phyloP scores from a whole-genome alignment of 2,888 invertebrate genomes.

The Agrenia bidenticulata region DNA sequence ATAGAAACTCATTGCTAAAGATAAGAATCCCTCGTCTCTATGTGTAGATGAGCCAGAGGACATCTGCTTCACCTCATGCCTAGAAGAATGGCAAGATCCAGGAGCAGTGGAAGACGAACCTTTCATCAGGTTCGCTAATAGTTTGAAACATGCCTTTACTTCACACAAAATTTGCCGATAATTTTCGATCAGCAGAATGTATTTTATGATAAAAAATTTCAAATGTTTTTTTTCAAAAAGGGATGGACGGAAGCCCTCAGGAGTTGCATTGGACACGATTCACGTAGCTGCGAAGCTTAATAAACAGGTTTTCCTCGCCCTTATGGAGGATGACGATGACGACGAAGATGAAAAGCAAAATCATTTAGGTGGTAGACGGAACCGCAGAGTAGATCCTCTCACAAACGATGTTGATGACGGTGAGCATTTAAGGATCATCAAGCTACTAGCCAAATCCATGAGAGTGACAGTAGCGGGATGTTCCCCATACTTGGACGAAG shows the following conservation, averaged over 20 bases:
- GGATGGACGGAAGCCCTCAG: neutral
- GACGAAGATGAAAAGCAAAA: conserved; percentile 1
- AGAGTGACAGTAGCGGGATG: conserved; percentile 22
- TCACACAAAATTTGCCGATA: too few relatives aligned
- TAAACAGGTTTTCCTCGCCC: neutral
- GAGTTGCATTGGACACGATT: neutral
- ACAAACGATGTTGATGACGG: conserved; percentile 4
- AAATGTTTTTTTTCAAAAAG: too few relatives aligned
- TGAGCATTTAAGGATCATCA: conserved; percentile 10
- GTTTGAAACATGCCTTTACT: too few relatives aligned
- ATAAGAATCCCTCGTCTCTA: neutral
- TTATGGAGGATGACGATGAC: conserved; percentile 6
- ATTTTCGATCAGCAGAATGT: too few relatives aligned
- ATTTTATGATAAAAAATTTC: too few relatives aligned
- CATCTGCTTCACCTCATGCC: conserved; percentile 4
- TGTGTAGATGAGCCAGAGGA: conserved; percentile 1
- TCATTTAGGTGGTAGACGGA: too few relatives aligned
- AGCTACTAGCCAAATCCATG: conserved; percentile 31
- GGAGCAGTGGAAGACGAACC: conserved; percentile 10
- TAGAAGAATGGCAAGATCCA: conserved; percentile 9
- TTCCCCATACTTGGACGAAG: conserved; percentile 20
- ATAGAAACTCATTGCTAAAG: neutral
- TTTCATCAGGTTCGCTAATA: too few relatives aligned
- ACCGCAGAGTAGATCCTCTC: neutral
- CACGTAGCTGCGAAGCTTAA: neutral